Conservation (phyloP, 2,888 invertebrate species). For the Autographa pulchrina region DNA sequence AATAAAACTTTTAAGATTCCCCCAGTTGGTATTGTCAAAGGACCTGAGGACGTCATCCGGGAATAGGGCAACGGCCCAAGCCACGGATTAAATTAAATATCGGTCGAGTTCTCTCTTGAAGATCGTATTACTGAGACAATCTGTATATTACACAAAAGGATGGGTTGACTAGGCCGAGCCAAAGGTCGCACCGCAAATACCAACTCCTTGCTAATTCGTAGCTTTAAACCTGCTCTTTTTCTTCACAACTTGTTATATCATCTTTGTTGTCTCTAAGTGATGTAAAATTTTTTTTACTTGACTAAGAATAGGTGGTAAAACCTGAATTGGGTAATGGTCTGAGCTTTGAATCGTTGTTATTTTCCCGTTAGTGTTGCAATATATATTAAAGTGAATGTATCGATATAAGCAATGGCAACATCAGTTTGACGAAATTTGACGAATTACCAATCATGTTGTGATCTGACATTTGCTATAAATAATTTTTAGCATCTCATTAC, state of each 20-base stretch:
- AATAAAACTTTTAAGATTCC: slow-evolving; percentile 19
- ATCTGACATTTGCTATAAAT: not conserved
- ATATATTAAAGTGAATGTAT: slow-evolving; percentile 2
- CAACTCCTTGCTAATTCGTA: slow-evolving; percentile 38
- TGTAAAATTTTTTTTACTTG: slow-evolving; percentile 29
- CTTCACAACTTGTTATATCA: slow-evolving; percentile 28
- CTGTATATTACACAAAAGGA: slow-evolving; percentile 30
- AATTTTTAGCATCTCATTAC: not conserved
- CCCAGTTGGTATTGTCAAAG: not conserved
- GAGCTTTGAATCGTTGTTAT: not conserved
- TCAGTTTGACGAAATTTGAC: slow-evolving; percentile 4
- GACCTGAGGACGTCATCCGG: slow-evolving; percentile 16
- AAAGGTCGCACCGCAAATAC: slow-evolving; percentile 46
- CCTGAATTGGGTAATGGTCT: slow-evolving; percentile 1
- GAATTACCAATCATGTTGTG: not conserved
- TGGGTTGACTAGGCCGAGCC: slow-evolving; percentile 15
- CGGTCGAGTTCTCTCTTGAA: slow-evolving; percentile 20
- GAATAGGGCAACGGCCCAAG: slow-evolving; percentile 12
- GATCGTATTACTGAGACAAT: slow-evolving; percentile 37
- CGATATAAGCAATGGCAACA: slow-evolving; percentile 1
- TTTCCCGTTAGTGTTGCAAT: not conserved
- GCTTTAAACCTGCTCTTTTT: slow-evolving; percentile 33
- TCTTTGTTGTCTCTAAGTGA: slow-evolving; percentile 27
- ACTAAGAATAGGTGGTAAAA: slow-evolving; percentile 19
- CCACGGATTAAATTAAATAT: slow-evolving; percentile 26